Evolutionary conservation across 2,113 vertebrate genomes (phyloP).

Genomic region (Engraulis encrasicolus): DNA sequence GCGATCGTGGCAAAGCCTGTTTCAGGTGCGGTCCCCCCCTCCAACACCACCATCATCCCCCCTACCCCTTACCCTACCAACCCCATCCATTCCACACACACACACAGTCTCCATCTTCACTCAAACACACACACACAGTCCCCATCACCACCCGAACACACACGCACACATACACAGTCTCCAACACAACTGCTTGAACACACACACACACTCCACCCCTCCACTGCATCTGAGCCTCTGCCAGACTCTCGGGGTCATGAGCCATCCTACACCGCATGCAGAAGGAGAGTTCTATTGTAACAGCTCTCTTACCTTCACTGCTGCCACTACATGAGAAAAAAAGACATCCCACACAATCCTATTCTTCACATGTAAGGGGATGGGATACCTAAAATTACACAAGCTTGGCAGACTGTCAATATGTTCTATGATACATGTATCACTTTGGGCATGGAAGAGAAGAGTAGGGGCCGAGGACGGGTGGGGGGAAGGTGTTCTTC

Average conservation of each 20-base stretch:
- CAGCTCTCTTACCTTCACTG: conserved; percentile 20
- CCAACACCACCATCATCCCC: not conserved
- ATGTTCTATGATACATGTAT: conserved; percentile 53
- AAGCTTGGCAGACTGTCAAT: conserved; percentile 53
- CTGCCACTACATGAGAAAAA: conserved; percentile 44
- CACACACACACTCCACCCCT: too few species aligned
- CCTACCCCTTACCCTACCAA: too few species aligned
- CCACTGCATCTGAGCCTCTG: conserved; percentile 8
- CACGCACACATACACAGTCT: too few species aligned
- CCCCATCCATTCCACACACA: too few species aligned
- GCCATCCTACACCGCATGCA: conserved; percentile 8
- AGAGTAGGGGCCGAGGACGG: conserved; percentile 40
- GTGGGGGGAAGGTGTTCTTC: conserved; percentile 20
- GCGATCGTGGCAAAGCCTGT: conserved; percentile 21
- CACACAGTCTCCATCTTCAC: too few species aligned
- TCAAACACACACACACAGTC: too few species aligned
- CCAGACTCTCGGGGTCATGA: conserved; percentile 46
- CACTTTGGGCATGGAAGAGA: conserved; percentile 47
- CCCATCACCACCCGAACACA: too few species aligned
- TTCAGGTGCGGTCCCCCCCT: conserved; percentile 13
- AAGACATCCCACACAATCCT: conserved; percentile 22
- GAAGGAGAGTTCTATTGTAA: conserved; percentile 16
- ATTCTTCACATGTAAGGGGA: conserved; percentile 36
- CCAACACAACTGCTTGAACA: too few species aligned
- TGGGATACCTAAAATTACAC: conserved; percentile 54